phyloP scores from a whole-genome alignment of 1,140 invertebrate species.

The Drosophila busckii region DNA sequence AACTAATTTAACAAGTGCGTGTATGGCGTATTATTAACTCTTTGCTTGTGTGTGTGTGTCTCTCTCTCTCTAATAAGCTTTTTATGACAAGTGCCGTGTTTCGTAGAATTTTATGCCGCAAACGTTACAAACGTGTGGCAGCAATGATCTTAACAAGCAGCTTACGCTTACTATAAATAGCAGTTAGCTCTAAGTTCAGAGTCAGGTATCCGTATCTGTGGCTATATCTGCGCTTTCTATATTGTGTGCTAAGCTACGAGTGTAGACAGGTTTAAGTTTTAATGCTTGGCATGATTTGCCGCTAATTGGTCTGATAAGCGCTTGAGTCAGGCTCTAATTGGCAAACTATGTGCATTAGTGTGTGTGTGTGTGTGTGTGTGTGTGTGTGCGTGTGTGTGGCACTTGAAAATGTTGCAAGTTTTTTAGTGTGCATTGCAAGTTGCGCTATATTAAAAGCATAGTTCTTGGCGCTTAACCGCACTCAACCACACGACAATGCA shows the following conservation, averaged over 20 bases:
- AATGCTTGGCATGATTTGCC: constrained; percentile 10
- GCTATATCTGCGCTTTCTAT: no score
- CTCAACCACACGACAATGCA: constrained; percentile 66
- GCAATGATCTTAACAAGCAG: constrained; percentile 17
- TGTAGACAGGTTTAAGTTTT: constrained; percentile 1
- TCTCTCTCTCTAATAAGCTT: constrained; percentile 24
- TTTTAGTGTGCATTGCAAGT: constrained; percentile 12
- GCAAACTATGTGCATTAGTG: background rate
- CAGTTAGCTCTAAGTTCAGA: no score
- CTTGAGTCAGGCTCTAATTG: constrained; percentile 15
- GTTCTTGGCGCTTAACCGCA: constrained; percentile 59
- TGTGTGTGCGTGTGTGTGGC: constrained; percentile 37
- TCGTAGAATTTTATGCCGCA: constrained; percentile 19
- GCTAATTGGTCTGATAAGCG: constrained; percentile 28
- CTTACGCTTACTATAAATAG: no score
- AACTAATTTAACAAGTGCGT: no score
- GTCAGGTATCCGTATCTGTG: no score
- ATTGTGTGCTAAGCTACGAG: no score
- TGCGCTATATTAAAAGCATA: constrained; percentile 57
- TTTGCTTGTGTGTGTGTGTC: constrained; percentile 14
- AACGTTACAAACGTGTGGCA: constrained; percentile 7
- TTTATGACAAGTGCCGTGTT: constrained; percentile 24
- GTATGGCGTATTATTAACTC: no score
- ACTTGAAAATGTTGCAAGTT: constrained; percentile 40
- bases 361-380: no score